A percentile compares a stretch with the other conserved stretches of the same genome.
These are phyloP conservation scores for Sebastes trivittatus DNA, from an alignment of 2,797 vertebrate species.

Conservation along the genomic window DNA sequence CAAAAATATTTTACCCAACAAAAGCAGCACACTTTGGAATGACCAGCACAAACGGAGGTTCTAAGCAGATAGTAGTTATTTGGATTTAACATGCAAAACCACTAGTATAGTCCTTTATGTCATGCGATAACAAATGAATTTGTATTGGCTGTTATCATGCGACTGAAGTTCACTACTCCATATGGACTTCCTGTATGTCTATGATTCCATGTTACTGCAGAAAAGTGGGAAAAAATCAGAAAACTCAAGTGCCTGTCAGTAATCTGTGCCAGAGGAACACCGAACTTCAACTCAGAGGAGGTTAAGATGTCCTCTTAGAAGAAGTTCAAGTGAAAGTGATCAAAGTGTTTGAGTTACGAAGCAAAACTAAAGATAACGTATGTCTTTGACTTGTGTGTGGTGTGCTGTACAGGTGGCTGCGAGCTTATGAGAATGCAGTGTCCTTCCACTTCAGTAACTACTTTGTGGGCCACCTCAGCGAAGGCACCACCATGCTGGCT, in stretches of 20 bases:
- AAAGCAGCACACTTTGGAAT: too few relatives aligned
- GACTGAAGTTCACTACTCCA: not conserved
- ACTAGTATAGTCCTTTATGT: not conserved
- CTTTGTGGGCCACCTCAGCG: conserved; percentile 93
- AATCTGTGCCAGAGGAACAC: not conserved
- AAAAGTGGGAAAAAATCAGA: not conserved
- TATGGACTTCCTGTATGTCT: not conserved
- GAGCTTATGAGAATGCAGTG: conserved; percentile 90
- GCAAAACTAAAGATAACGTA: not conserved
- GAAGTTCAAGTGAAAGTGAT: not conserved
- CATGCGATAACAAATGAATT: not conserved
- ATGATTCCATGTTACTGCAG: too few relatives aligned
- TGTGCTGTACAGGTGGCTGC: conserved; percentile 86
- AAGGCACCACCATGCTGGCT: conserved; percentile 86
- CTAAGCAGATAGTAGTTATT: not conserved
- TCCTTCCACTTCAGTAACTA: conserved; percentile 98
- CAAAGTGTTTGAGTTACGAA: not conserved
- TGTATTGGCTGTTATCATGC: not conserved
- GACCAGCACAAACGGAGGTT: too few relatives aligned
- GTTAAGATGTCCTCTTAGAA: not conserved
- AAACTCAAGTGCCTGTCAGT: not conserved
- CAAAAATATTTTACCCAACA: too few relatives aligned
- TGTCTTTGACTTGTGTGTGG: not conserved
- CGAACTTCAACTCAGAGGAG: not conserved
- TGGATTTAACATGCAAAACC: not conserved